Conservation (phyloP, 1,140 invertebrate species). For the Papilio machaon region DNA sequence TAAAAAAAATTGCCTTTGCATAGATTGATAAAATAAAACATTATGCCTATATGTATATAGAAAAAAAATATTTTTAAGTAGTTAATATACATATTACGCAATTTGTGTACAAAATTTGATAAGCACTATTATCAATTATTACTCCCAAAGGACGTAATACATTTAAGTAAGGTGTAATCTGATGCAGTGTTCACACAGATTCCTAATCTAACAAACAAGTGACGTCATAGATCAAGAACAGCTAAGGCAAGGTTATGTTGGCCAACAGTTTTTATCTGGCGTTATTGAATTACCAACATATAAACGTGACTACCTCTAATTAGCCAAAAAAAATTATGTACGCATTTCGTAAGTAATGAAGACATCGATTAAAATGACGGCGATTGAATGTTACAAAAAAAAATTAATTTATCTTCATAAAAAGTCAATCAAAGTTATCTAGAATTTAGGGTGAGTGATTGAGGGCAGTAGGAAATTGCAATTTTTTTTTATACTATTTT, state of each 20-base stretch:
- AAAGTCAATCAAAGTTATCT: neutral
- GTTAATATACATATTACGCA: neutral
- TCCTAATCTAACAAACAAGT: conserved; percentile 44
- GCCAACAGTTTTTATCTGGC: conserved; percentile 42
- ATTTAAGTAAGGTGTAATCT: conserved; percentile 22
- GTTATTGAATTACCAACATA: conserved; percentile 38
- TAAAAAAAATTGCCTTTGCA: no score
- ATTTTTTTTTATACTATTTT: no score
- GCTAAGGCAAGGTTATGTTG: conserved; percentile 43
- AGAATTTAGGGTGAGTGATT: neutral
- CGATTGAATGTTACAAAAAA: neutral
- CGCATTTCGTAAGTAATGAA: conserved; percentile 1
- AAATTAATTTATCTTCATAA: neutral
- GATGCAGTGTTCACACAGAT: conserved; percentile 26
- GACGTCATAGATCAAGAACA: conserved; percentile 52
- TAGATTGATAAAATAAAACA: no score
- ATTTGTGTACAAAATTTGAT: neutral
- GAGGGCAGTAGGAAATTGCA: no score
- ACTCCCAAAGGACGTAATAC: conserved; percentile 17
- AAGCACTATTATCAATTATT: neutral
- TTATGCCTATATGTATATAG: neutral
- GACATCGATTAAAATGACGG: neutral
- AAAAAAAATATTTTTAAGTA: neutral
- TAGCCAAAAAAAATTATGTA: neutral
- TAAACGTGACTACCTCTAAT: conserved; percentile 37